These are phyloP conservation scores for Sycobia sp. DNA, from an alignment of 1,140 invertebrate genomes.

Conservation along the genomic window DNA sequence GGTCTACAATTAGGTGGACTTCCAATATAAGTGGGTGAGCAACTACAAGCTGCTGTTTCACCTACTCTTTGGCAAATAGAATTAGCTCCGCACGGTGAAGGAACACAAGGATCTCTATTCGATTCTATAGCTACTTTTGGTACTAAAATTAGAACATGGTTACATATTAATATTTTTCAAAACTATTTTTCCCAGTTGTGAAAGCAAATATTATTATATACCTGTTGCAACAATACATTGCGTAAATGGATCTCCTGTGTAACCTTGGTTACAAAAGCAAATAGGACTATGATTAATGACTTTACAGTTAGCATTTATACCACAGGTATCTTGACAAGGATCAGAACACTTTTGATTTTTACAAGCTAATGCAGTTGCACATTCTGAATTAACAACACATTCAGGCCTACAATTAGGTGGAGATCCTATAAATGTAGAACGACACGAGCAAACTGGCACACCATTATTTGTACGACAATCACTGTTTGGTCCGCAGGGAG, in stretches of 20 bases:
- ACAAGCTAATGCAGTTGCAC: conserved; percentile 75
- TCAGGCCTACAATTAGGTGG: conserved; percentile 75
- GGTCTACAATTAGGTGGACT: conserved; percentile 74
- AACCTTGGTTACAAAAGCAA: conserved; percentile 73
- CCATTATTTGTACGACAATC: conserved; percentile 68
- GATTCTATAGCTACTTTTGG: conserved; percentile 40
- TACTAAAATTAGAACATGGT: conserved; percentile 42
- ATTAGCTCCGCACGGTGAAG: conserved; percentile 75
- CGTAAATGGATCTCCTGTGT: conserved; percentile 76
- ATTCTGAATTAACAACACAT: conserved; percentile 78
- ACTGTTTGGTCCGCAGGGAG: conserved; percentile 75
- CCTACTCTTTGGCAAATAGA: conserved; percentile 70
- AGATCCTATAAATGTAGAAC: conserved; percentile 65
- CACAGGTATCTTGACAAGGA: conserved; percentile 81
- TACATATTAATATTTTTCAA: too few relatives aligned
- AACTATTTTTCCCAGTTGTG: too few relatives aligned
- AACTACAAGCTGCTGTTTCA: conserved; percentile 71
- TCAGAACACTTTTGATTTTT: conserved; percentile 75
- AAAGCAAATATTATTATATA: conserved; percentile 35
- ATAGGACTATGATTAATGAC: conserved; percentile 75
- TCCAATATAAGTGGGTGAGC: conserved; percentile 70
- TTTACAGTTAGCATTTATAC: conserved; percentile 71
- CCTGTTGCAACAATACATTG: conserved; percentile 60
- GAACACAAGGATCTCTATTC: conserved; percentile 70
- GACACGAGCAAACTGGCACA: conserved; percentile 72